Evolutionary conservation across 2,888 invertebrate genomes (phyloP), one percentile per base, ranked within the genome.

Genomic region (Chaetoderma sp.): DNA sequence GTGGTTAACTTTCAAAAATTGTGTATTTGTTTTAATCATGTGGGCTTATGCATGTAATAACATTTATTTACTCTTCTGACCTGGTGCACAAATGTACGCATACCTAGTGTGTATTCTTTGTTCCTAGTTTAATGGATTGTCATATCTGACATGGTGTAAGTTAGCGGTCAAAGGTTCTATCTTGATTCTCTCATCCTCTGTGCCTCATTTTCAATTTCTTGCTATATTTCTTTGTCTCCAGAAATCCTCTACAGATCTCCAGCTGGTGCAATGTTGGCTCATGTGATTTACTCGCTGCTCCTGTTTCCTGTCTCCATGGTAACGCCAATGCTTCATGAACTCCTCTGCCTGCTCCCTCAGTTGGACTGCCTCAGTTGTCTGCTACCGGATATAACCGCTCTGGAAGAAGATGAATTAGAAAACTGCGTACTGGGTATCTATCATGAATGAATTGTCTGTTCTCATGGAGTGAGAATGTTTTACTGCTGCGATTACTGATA

Each of bases 201-300:
- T 13, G 10, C 39, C 39, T 36, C n/a, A 36, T 13, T 36, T n/a
- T 36, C n/a, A n/a, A 36, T 36, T 13, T 36, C 10, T 36, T 10
- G n/a, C n/a, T 36, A 13, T 36, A 13, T 36, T 13, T 50, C 13
- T 42, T 21, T 72, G 74, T 16, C 23, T 30, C 36, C 83, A 88
- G 88, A 85, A 72, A 87, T 90, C 5, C 77, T 91, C 63, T 87
- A 88, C 71, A 86, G 88, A 67, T 90, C 90, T 0, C 87, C 90
- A 10, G 88, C 89, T 4, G 91, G 91, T 0, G 87, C 89, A 6
- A 90, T 90, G 88, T 77, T 91, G 68, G 88, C 89, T 28, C 89
- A 90, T 78, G 85, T 90, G 25, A 74, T 90, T 8, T 89, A 89
- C 77, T 88, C 90, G 0, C 81, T 91, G 70, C 82, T 91, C 21